Evolutionary conservation across 1,140 invertebrate species (phyloP), one percentile per base, ranked within the genome.

Genomic region (Drosophila grimshawi): DNA sequence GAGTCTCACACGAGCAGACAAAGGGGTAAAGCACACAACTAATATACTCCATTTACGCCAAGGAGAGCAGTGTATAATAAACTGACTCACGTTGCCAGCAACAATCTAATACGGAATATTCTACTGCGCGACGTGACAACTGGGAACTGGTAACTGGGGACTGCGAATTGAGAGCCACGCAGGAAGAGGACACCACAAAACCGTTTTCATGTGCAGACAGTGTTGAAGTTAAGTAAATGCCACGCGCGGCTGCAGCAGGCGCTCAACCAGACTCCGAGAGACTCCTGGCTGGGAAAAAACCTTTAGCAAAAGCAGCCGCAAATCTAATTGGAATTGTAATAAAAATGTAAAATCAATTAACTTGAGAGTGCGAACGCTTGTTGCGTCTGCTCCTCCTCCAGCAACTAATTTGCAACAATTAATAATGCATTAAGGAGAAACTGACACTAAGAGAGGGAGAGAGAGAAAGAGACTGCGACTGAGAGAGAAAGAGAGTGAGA

Each of bases 311-410:
- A 6, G 61, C 61, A 48, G 10, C 67, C 81, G 81, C 80, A 82
- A 69, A 80, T 65, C 63, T 78, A 88, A 81, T 86, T 86, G 81
- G 81, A 88, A 88, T 79, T 88, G 79, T 82, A 88, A 86, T 86
- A 81, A 86, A 88, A 86, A 83, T 83, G 53, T 72, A 77, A 73
- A 73, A 75, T 61, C 80, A 88, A 86, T 86, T 88, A 88, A 75
- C 65, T 78, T 55, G 49, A 57, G 53, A 67, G 75, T 49, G 59
- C 19, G 19, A 19, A n/a, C 56, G 57, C 49, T 52, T 30, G 32
- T 49, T 11, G 27, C 4, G 57, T 46, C 52, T 45, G 52, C 32
- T n/a, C 7, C 5, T n/a, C 43, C 32, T n/a, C 7, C 5, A 29
- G 53, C 33, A 39, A 66, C 46, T 76, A 55, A 72, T 68, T 67